Percentiles rank a stretch among this genome's conserved stretches.
These are phyloP conservation scores for Drosophila nr. perissopoda DNA, from an alignment of 2,888 invertebrate species.

Conservation along the genomic window DNA sequence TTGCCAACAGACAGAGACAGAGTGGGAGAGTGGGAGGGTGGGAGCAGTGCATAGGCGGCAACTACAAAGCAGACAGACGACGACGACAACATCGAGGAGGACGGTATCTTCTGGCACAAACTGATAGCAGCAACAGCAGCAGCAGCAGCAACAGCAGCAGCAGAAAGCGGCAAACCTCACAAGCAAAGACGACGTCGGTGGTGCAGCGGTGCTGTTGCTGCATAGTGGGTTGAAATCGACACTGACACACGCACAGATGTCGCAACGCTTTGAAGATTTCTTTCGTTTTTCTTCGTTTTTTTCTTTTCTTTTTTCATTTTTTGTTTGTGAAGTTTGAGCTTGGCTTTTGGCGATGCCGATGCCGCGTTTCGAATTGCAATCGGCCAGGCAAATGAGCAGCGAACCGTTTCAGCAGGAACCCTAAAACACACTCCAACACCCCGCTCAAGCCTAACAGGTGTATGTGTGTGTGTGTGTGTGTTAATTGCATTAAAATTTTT, in stretches of 20 bases:
- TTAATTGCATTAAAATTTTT: constrained; percentile 84
- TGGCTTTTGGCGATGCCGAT: constrained; percentile 57
- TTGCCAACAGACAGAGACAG: constrained; percentile 13
- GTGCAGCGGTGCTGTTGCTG: constrained; percentile 25
- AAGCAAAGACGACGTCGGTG: constrained; percentile 22
- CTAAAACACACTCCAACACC: not conserved
- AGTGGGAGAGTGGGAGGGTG: not conserved
- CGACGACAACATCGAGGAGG: constrained; percentile 54
- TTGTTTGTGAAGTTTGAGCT: constrained; percentile 53
- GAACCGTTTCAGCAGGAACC: constrained; percentile 32
- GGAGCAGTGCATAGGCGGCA: constrained; percentile 59
- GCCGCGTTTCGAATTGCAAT: constrained; percentile 72
- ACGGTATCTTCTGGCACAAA: constrained; percentile 66
- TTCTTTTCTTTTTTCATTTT: constrained; percentile 6
- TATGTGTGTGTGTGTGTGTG: constrained; percentile 74
- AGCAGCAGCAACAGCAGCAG: not conserved
- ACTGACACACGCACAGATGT: constrained; percentile 62
- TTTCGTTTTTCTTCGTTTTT: constrained; percentile 2
- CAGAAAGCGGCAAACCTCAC: constrained; percentile 68
- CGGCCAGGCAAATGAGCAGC: constrained; percentile 73
- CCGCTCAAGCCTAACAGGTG: constrained; percentile 23
- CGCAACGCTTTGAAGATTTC: constrained; percentile 51
- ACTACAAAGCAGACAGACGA: constrained; percentile 65
- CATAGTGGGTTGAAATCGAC: constrained; percentile 66
- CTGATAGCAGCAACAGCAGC: constrained; percentile 61